A percentile compares a stretch with the other conserved stretches of the same genome.
Conservation (phyloP, 2,888 invertebrate species). For the Drosophila quinaria region DNA sequence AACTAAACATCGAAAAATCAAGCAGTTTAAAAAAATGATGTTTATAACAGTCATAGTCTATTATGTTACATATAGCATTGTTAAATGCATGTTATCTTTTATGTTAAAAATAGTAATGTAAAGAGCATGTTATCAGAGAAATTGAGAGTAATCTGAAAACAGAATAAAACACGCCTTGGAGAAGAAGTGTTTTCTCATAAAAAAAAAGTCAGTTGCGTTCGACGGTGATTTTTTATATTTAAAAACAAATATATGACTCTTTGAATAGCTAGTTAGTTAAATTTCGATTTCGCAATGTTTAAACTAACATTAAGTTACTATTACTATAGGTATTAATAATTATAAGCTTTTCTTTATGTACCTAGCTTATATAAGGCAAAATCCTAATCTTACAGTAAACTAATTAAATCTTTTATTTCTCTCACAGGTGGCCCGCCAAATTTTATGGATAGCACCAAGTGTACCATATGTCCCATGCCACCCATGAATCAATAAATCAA, state of each 20-base stretch:
- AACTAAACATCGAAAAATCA: neutral
- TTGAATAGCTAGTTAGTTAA: no score
- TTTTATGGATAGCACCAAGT: conserved; percentile 81
- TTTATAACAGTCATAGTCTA: neutral
- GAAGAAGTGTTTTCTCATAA: no score
- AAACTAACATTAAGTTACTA: no score
- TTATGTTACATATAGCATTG: neutral
- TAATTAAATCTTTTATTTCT: conserved; percentile 12
- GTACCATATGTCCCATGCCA: conserved; percentile 83
- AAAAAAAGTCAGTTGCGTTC: no score
- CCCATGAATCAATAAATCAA: conserved; percentile 83
- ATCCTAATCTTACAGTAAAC: neutral
- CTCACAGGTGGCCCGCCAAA: conserved; percentile 75
- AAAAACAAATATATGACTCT: no score
- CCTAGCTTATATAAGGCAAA: neutral
- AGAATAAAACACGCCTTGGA: neutral
- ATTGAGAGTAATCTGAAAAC: neutral
- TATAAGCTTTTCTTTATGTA: neutral
- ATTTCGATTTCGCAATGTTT: no score
- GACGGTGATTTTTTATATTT: no score
- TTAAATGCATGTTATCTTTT: neutral
- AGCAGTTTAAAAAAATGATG: neutral
- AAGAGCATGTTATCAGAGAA: neutral
- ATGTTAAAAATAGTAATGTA: neutral
- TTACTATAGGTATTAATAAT: no score